Evolutionary conservation across 2,113 vertebrate genomes (phyloP).

Genomic region (Dascyllus trimaculatus): DNA sequence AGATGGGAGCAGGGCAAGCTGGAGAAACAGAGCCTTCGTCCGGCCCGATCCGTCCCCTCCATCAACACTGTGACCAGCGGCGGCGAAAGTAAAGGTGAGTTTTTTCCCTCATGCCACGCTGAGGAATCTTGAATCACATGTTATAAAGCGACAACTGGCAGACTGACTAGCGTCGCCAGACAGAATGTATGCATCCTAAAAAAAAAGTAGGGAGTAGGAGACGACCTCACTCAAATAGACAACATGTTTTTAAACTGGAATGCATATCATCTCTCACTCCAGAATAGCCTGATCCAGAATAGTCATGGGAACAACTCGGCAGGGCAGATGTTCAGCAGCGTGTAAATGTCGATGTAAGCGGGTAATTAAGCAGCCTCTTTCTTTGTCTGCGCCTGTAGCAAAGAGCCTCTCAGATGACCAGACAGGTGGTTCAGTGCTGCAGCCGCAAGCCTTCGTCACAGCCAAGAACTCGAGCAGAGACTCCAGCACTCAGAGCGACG

Average conservation of each 20-base stretch:
- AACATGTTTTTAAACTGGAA: slow-evolving; percentile 74
- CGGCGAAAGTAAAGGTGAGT: slow-evolving; percentile 77
- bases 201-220: slow-evolving; percentile 38
- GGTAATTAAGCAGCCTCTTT: slow-evolving; percentile 68
- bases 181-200: slow-evolving; percentile 75
- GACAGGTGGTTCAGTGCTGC: slow-evolving; percentile 57
- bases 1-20: slow-evolving; percentile 88
- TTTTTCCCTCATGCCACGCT: background rate
- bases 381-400: slow-evolving; percentile 75
- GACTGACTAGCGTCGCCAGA: slow-evolving; percentile 59
- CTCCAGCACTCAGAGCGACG: slow-evolving; percentile 90
- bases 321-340: slow-evolving; percentile 69
- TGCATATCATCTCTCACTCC: slow-evolving; percentile 74
- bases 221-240: slow-evolving; percentile 75
- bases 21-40: slow-evolving; percentile 87
- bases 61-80: slow-evolving; percentile 76
- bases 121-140: slow-evolving; percentile 36
- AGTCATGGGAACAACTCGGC: slow-evolving; percentile 70
- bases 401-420: slow-evolving; percentile 85
- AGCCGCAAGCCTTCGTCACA: slow-evolving; percentile 55
- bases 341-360: slow-evolving; percentile 50
- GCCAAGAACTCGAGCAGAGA: slow-evolving; percentile 85
- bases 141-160: slow-evolving; percentile 75
- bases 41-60: slow-evolving; percentile 92
- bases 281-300: slow-evolving; percentile 82